phyloP scores from a whole-genome alignment of 2,888 invertebrate genomes.

The Athalia circularis region DNA sequence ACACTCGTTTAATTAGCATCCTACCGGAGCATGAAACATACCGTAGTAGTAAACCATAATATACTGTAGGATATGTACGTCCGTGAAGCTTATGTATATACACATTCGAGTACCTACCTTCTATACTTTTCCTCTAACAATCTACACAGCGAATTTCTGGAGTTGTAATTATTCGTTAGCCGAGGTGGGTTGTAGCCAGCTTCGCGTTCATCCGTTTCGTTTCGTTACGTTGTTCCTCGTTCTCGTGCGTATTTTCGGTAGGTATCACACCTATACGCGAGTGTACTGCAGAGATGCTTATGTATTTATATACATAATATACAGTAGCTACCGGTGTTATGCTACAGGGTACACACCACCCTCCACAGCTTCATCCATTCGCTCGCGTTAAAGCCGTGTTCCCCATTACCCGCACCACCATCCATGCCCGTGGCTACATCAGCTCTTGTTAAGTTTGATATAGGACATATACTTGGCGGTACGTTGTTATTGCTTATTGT shows the following conservation, averaged over 20 bases:
- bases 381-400: constrained; percentile 48
- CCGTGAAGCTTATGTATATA: constrained; percentile 45
- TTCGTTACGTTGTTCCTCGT: not conserved
- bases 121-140: not conserved
- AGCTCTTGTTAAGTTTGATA: constrained; percentile 60
- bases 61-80: not conserved
- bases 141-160: constrained; percentile 51
- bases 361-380: constrained; percentile 35
- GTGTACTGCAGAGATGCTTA: constrained; percentile 2
- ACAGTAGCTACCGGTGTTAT: constrained; percentile 26
- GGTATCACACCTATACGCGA: not conserved
- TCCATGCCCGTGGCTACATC: constrained; percentile 45
- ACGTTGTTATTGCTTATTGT: constrained; percentile 47
- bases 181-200: constrained; percentile 48
- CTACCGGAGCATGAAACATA: constrained; percentile 51
- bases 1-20: constrained; percentile 54
- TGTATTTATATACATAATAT: constrained; percentile 18
- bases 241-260: not conserved
- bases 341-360: constrained; percentile 21
- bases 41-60: constrained; percentile 27
- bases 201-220: constrained; percentile 9
- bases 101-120: constrained; percentile 42
- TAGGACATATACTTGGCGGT: constrained; percentile 45
- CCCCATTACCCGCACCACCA: constrained; percentile 55
- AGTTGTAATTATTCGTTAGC: constrained; percentile 65